These are phyloP conservation scores for Oasisia sp. DNA, from an alignment of 2,888 invertebrate genomes.

Conservation along the genomic window DNA sequence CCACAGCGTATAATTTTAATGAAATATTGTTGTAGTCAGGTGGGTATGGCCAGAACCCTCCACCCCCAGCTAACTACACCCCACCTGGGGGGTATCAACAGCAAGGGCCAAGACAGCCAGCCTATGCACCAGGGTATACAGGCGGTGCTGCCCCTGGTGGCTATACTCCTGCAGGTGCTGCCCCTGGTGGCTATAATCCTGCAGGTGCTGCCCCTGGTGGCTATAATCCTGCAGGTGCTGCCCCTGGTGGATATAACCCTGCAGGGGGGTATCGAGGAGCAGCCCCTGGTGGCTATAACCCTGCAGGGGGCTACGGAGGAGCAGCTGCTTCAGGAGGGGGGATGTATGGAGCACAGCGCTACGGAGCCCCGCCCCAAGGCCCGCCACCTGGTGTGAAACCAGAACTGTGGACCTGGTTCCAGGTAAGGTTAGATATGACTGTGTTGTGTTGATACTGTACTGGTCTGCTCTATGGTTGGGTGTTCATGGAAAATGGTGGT, in stretches of 20 bases:
- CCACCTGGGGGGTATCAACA: background rate
- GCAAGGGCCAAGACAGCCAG: background rate
- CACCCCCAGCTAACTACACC: background rate
- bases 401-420: constrained; percentile 64
- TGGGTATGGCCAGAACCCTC: background rate
- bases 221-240: background rate
- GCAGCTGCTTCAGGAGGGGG: background rate
- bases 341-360: background rate
- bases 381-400: constrained; percentile 57
- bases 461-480: constrained; percentile 23
- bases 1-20: background rate
- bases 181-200: background rate
- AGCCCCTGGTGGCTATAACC: background rate
- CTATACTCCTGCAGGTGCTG: background rate
- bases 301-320: background rate
- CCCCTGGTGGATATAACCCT: background rate
- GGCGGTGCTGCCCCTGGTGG: background rate
- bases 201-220: background rate
- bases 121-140: background rate
- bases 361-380: background rate
- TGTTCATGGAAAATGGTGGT: too few relatives aligned
- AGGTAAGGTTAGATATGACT: constrained; percentile 43
- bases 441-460: constrained; percentile 41
- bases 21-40: background rate
- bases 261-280: background rate